Evolutionary conservation across 1,140 invertebrate species (phyloP).

Genomic region (Ptiloglossa arizonensis): DNA sequence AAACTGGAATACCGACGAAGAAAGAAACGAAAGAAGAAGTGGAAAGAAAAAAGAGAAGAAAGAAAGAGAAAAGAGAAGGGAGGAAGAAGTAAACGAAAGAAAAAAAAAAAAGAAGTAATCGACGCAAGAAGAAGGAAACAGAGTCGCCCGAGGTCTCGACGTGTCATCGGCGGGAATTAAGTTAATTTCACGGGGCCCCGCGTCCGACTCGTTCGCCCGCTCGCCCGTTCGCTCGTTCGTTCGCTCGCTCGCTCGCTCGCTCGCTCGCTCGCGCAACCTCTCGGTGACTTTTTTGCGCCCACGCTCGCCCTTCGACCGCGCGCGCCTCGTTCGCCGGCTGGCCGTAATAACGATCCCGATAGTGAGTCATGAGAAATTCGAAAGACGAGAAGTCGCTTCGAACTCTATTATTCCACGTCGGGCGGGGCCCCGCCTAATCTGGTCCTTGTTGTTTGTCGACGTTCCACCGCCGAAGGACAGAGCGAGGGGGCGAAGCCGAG

Average conservation of each 20-base stretch:
- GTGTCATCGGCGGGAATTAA: constrained; percentile 62
- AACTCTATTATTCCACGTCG: constrained; percentile 44
- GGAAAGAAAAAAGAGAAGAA: too few relatives aligned
- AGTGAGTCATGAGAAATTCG: constrained; percentile 60
- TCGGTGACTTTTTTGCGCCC: constrained; percentile 52
- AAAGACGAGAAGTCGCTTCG: constrained; percentile 38
- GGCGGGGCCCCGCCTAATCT: constrained; percentile 38
- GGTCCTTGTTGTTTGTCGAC: constrained; percentile 30
- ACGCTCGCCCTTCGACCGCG: constrained; percentile 25
- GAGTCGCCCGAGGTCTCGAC: constrained; percentile 12
- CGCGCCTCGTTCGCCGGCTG: constrained; percentile 39
- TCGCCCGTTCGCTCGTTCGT: too few relatives aligned
- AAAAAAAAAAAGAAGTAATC: too few relatives aligned
- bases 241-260: too few relatives aligned
- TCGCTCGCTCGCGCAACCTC: too few relatives aligned
- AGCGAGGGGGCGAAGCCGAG: neutral
- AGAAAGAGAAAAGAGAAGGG: too few relatives aligned
- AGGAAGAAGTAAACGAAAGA: too few relatives aligned
- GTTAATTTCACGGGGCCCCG: constrained; percentile 51
- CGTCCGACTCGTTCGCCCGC: too few relatives aligned
- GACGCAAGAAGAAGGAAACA: too few relatives aligned
- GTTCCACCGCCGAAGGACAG: neutral
- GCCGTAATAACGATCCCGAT: constrained; percentile 56
- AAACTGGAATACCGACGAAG: constrained; percentile 42
- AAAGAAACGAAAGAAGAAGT: too few relatives aligned